These are phyloP conservation scores for Aphidoletes aphidimyza DNA, from an alignment of 2,888 invertebrate genomes.

Conservation along the genomic window DNA sequence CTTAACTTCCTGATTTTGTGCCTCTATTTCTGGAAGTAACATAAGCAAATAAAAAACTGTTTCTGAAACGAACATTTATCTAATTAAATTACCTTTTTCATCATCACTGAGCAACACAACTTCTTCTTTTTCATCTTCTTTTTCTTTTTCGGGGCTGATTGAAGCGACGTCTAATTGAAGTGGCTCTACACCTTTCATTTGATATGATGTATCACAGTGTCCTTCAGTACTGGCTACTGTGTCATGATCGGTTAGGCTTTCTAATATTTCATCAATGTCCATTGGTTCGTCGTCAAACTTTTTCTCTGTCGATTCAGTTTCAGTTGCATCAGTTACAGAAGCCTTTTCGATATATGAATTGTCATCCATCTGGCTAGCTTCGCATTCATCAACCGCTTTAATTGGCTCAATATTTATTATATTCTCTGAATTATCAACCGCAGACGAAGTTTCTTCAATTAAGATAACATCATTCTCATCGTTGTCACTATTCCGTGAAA, in stretches of 20 bases:
- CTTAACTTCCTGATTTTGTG: too few relatives aligned
- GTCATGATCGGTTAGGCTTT: neutral
- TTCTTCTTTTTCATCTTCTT: too few relatives aligned
- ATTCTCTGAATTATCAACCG: neutral
- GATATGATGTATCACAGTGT: neutral
- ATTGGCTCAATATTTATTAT: neutral
- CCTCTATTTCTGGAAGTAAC: too few relatives aligned
- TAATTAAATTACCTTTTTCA: conserved; percentile 11
- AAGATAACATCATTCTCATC: too few relatives aligned
- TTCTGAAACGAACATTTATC: too few relatives aligned
- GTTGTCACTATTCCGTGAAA: too few relatives aligned
- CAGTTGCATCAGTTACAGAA: neutral
- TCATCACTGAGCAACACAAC: neutral
- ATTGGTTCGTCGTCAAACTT: neutral
- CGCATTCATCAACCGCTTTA: neutral
- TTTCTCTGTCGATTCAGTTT: neutral
- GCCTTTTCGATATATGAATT: neutral
- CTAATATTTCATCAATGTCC: neutral
- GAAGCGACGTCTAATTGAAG: neutral
- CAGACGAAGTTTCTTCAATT: too few relatives aligned
- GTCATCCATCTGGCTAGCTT: neutral
- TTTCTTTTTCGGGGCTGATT: neutral
- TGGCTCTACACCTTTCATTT: neutral
- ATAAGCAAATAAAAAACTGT: too few relatives aligned
- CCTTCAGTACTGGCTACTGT: neutral